phyloP scores from a whole-genome alignment of 2,888 invertebrate species.

The Adelognathus sp. region DNA sequence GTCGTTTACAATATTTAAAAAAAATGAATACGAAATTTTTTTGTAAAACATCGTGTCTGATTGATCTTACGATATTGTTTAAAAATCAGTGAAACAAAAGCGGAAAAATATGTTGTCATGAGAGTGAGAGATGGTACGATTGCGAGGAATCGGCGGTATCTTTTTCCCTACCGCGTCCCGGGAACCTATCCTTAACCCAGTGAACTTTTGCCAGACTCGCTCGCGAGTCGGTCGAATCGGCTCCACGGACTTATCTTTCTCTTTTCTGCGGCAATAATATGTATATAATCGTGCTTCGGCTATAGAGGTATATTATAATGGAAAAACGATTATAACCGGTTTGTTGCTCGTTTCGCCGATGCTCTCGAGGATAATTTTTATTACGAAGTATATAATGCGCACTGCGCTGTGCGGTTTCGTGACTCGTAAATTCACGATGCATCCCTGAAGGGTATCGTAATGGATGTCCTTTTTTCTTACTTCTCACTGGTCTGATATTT shows the following conservation, averaged over 20 bases:
- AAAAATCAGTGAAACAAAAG: too few relatives aligned
- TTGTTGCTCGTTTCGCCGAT: slow-evolving; percentile 7
- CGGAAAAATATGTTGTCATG: neutral
- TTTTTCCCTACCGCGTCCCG: slow-evolving; percentile 11
- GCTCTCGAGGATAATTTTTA: slow-evolving; percentile 9
- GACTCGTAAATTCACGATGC: slow-evolving; percentile 54
- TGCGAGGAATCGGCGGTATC: slow-evolving; percentile 40
- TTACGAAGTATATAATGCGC: slow-evolving; percentile 34
- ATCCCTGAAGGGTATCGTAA: slow-evolving; percentile 48
- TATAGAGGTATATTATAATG: slow-evolving; percentile 50
- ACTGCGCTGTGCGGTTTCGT: slow-evolving; percentile 53
- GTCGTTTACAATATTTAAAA: too few relatives aligned
- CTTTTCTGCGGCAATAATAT: slow-evolving; percentile 48
- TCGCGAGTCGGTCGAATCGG: too few relatives aligned
- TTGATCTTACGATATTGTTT: too few relatives aligned
- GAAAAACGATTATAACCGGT: slow-evolving; percentile 56
- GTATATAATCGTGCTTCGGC: slow-evolving; percentile 43
- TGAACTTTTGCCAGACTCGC: slow-evolving; percentile 52
- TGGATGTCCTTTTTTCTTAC: slow-evolving; percentile 9
- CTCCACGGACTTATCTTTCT: too few relatives aligned
- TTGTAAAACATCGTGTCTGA: too few relatives aligned
- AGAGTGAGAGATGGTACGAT: slow-evolving; percentile 23
- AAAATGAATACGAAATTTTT: too few relatives aligned
- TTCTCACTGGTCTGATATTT: slow-evolving; percentile 17
- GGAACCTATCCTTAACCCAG: slow-evolving; percentile 61